phyloP scores from a whole-genome alignment of 2,797 vertebrate genomes.

The Cossypha heuglini region DNA sequence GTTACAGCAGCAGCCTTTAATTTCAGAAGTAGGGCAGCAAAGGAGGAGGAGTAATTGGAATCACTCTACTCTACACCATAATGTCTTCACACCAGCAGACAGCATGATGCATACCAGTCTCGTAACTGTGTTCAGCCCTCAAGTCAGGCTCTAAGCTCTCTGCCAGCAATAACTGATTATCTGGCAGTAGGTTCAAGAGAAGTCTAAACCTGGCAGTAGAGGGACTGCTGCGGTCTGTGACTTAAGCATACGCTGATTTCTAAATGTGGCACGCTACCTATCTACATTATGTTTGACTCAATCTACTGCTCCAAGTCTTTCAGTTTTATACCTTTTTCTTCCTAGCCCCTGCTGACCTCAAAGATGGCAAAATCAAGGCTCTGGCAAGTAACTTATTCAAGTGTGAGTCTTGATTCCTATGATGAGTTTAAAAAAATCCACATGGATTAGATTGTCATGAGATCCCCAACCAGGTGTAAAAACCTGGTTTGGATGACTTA shows the following conservation, averaged over 20 bases:
- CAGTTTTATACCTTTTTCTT: background rate
- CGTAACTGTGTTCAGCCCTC: background rate
- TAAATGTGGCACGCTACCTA: background rate
- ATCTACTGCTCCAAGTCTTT: background rate
- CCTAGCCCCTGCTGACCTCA: background rate
- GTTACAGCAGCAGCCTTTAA: slow-evolving; percentile 6
- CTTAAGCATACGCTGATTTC: background rate
- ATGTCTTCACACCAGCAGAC: background rate
- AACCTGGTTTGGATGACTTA: slow-evolving; percentile 5
- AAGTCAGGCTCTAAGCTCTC: background rate
- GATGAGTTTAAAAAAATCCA: background rate
- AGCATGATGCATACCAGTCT: background rate
- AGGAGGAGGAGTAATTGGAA: background rate
- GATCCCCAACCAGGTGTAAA: background rate
- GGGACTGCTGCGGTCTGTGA: background rate
- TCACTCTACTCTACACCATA: background rate
- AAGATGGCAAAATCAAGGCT: background rate
- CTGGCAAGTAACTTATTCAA: slow-evolving; percentile 6
- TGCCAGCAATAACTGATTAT: slow-evolving; percentile 17
- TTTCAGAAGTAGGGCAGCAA: slow-evolving; percentile 8
- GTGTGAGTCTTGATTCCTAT: background rate
- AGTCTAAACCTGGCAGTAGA: background rate
- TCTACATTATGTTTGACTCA: background rate
- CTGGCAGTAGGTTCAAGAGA: background rate
- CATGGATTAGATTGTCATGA: background rate